phyloP scores from a whole-genome alignment of 2,888 invertebrate genomes.

The Acanthosepion esculentum region DNA sequence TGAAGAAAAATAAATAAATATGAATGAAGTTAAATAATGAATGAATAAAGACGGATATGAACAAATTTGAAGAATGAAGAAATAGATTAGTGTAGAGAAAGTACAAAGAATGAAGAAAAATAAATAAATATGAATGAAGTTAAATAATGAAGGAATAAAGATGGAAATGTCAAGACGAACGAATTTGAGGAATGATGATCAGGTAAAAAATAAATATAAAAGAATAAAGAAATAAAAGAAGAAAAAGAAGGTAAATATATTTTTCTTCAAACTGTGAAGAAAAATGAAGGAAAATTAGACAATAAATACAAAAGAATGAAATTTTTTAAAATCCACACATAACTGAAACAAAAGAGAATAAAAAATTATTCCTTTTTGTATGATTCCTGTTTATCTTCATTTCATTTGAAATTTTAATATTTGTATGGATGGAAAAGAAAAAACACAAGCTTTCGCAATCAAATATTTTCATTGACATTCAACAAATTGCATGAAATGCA shows the following conservation, averaged over 20 bases:
- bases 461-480: conserved; percentile 33
- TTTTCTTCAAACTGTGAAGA: no score
- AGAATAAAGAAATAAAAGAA: no score
- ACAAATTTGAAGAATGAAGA: neutral
- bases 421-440: neutral
- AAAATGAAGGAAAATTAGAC: no score
- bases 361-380: no score
- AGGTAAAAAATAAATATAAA: no score
- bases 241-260: no score
- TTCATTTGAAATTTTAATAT: no score
- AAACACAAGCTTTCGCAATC: neutral
- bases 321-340: no score
- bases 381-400: no score
- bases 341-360: no score
- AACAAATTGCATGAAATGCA: neutral
- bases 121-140: neutral
- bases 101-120: neutral
- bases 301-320: no score
- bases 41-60: neutral
- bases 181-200: neutral
- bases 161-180: neutral
- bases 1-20: neutral
- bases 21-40: neutral
- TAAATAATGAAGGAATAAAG: neutral
- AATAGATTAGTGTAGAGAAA: neutral